A percentile compares a stretch with the other conserved stretches of the same genome.
Evolutionary conservation across 2,113 vertebrate genomes (phyloP).

Genomic region (Pterocles orientalis): DNA sequence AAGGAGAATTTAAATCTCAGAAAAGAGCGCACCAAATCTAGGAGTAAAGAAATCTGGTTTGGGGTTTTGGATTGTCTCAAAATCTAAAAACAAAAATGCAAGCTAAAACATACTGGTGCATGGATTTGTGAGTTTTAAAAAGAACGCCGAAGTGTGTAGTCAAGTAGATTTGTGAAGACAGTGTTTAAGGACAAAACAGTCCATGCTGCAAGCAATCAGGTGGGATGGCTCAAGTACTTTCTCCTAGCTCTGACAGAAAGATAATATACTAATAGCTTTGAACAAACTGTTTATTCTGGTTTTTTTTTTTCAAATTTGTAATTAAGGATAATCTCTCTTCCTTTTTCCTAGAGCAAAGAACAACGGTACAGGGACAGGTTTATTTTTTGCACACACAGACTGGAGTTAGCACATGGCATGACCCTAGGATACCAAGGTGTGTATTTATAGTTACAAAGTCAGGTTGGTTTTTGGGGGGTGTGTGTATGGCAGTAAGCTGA

Average conservation of each 20-base stretch:
- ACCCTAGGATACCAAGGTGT: conserved; percentile 95
- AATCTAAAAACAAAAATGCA: conserved; percentile 6
- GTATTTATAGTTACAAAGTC: neutral
- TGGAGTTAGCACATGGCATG: conserved; percentile 96
- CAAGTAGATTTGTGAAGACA: neutral
- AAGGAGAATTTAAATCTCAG: neutral
- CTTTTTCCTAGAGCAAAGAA: conserved; percentile 83
- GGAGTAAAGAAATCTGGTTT: neutral
- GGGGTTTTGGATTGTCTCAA: neutral
- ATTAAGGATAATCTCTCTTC: neutral
- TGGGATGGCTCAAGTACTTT: neutral
- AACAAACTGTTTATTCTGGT: neutral
- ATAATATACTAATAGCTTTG: neutral
- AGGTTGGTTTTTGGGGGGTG: rapidly evolving
- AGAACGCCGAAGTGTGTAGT: neutral
- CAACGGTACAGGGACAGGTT: conserved; percentile 95
- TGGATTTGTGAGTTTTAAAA: neutral
- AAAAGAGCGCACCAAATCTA: neutral
- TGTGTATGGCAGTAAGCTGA: neutral
- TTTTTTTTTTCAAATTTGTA: neutral
- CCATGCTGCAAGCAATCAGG: neutral
- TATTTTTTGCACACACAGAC: conserved; percentile 98
- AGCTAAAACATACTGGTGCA: neutral
- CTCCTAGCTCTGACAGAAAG: neutral
- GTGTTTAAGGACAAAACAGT: neutral